These are phyloP conservation scores for Plutella xylostella DNA, from an alignment of 2,888 invertebrate genomes.

Conservation along the genomic window DNA sequence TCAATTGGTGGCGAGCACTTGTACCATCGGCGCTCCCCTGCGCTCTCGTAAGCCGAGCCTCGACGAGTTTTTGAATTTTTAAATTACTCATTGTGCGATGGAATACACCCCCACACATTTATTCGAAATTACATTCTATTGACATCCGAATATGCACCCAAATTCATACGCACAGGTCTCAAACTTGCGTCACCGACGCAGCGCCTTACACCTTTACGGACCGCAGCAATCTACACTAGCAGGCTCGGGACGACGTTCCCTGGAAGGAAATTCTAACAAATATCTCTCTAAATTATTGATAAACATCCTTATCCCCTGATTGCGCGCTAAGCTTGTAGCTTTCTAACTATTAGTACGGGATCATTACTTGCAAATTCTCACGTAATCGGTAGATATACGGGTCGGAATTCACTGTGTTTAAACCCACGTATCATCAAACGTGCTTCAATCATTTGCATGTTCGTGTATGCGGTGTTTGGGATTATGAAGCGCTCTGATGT, in stretches of 20 bases:
- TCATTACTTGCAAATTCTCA: slow-evolving; percentile 41
- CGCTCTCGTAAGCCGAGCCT: slow-evolving; percentile 41
- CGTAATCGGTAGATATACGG: slow-evolving; percentile 52
- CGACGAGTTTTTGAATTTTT: slow-evolving; percentile 72
- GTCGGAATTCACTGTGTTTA: too few species aligned
- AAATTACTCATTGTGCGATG: slow-evolving; percentile 71
- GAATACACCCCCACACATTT: slow-evolving; percentile 52
- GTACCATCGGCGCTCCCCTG: slow-evolving; percentile 50
- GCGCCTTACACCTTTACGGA: slow-evolving; percentile 31
- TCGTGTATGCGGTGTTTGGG: too few species aligned
- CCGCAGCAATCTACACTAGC: slow-evolving; percentile 34
- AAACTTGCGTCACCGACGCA: slow-evolving; percentile 32
- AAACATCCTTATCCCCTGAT: slow-evolving; percentile 51
- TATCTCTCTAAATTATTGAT: slow-evolving; percentile 62
- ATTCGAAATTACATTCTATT: slow-evolving; percentile 28
- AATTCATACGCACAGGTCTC: slow-evolving; percentile 37
- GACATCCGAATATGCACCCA: slow-evolving; percentile 48
- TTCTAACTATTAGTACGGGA: slow-evolving; percentile 30
- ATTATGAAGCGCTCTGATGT: too few species aligned
- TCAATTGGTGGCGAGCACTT: slow-evolving; percentile 52
- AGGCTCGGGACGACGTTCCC: slow-evolving; percentile 55
- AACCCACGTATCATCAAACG: too few species aligned
- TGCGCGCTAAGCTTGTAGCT: slow-evolving; percentile 32
- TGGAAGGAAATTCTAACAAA: slow-evolving; percentile 56
- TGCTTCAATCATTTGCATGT: too few species aligned